Evolutionary conservation across 1,140 invertebrate genomes (phyloP), one percentile per base, ranked within the genome.

Genomic region (Plutomurus gul): DNA sequence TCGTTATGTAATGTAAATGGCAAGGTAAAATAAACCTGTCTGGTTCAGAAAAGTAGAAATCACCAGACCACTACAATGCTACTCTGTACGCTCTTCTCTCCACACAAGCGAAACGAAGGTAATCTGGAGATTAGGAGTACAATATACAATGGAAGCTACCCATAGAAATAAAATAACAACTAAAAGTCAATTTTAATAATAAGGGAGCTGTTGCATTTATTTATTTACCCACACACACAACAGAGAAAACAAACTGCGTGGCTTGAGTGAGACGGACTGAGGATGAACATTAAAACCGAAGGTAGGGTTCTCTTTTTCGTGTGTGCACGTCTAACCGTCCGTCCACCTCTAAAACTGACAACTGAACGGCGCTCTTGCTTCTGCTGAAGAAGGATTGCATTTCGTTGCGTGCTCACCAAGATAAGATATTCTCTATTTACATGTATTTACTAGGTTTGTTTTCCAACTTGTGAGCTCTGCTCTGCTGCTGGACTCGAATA

Each of bases 361-460:
- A n/a, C n/a, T n/a, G n/a, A n/a, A n/a, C n/a, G n/a, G n/a, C n/a
- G n/a, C n/a, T n/a, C n/a, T n/a, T n/a, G n/a, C n/a, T n/a, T n/a
- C n/a, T n/a, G 27, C 56, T 30, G 16, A 65, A 65, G 56, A 65
- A 65, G 27, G 25, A 65, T 65, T 65, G 56, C 56, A 65, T 65
- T 65, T 65, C 56, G 56, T 65, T 65, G 56, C 56, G 56, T 65
- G 56, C 36, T 33, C 36, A 30, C 6, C 13, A 25, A 65, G 56
- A 65, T 65, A 65, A 65, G 56, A 65, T 33, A 33, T 33, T 65
- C 27, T 65, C 27, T 65, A 65, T 65, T 65, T 65, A 65, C 56
- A 65, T 30, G 27, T 30, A 65, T 65, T 65, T 33, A 65, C 56
- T n/a, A n/a, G n/a, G n/a, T n/a, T n/a, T n/a, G n/a, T n/a, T n/a